These are phyloP conservation scores for Bubo bubo DNA, from an alignment of 2,113 vertebrate genomes.

Conservation along the genomic window DNA sequence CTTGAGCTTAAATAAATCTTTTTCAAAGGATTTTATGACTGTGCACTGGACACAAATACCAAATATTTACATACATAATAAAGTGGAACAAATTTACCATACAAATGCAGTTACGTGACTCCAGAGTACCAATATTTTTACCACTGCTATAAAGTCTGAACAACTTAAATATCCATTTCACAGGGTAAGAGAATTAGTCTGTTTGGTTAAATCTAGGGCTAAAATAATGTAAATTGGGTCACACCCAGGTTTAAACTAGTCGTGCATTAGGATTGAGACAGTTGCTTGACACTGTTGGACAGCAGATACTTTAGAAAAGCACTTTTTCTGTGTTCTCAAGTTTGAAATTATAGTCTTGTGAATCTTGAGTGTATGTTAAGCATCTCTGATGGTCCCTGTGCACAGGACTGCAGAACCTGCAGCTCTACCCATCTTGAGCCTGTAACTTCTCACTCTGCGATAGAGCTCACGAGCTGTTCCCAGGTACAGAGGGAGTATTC, in stretches of 20 bases:
- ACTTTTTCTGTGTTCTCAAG: neutral
- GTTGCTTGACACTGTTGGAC: neutral
- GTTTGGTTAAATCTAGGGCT: neutral
- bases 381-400: neutral
- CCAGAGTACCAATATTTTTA: neutral
- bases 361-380: neutral
- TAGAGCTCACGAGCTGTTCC: neutral
- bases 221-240: neutral
- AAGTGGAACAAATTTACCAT: neutral
- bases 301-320: neutral
- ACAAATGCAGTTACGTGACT: neutral
- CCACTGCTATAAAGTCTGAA: neutral
- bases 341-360: neutral
- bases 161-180: neutral
- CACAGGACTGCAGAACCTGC: neutral
- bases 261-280: neutral
- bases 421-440: neutral
- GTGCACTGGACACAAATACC: neutral
- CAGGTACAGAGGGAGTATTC: neutral
- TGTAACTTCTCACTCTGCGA: neutral
- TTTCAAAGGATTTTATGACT: neutral
- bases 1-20: neutral
- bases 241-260: neutral
- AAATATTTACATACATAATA: conserved; percentile 13
- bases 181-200: neutral